Evolutionary conservation across 1,140 invertebrate species (phyloP).

Genomic region (Probaryconus sp.): DNA sequence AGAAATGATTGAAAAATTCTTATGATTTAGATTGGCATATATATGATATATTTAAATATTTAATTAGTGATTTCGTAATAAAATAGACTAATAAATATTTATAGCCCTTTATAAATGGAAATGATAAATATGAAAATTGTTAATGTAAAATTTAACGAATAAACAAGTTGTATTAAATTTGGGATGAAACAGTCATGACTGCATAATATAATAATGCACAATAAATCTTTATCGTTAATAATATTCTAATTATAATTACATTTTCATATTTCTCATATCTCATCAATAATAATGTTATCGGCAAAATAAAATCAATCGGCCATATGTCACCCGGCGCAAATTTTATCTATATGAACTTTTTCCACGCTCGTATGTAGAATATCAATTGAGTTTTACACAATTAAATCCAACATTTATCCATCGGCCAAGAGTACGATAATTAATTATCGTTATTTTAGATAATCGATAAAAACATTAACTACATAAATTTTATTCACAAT

Average conservation of each 20-base stretch:
- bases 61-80: too few species aligned
- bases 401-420: constrained; percentile 35
- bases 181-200: too few species aligned
- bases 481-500: constrained; percentile 29
- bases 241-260: constrained; percentile 47
- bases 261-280: constrained; percentile 45
- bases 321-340: constrained; percentile 39
- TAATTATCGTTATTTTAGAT: too few species aligned
- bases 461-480: too few species aligned
- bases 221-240: constrained; percentile 37
- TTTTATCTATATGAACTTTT: constrained; percentile 51
- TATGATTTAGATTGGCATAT: too few species aligned
- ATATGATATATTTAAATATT: too few species aligned
- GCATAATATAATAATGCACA: constrained; percentile 2
- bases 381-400: constrained; percentile 37
- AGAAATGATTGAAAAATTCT: too few species aligned
- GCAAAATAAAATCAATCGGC: constrained; percentile 45
- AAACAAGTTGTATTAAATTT: too few species aligned
- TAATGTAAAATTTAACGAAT: too few species aligned
- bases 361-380: constrained; percentile 14
- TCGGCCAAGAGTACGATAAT: constrained; percentile 36
- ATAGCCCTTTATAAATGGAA: too few species aligned
- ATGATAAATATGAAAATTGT: too few species aligned
- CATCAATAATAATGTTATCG: constrained; percentile 51
- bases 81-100: too few species aligned